These are phyloP conservation scores for Okapia johnstoni DNA, from an alignment of 2,113 vertebrate species.

Conservation along the genomic window DNA sequence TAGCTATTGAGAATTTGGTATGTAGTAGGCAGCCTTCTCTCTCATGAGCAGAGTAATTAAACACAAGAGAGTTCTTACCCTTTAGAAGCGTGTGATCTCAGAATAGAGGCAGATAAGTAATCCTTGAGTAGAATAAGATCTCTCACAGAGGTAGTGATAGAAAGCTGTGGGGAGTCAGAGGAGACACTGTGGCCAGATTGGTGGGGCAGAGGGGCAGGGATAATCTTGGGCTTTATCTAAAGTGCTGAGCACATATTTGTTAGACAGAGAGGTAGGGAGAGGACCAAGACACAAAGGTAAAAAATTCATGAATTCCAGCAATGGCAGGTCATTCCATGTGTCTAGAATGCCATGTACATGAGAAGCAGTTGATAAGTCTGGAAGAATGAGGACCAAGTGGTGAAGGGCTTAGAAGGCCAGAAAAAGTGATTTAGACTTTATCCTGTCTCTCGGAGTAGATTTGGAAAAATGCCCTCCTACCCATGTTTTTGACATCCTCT, in stretches of 20 bases:
- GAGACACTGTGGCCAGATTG: fast-evolving
- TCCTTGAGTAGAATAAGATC: not conserved
- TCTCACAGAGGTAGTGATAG: not conserved
- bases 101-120: not conserved
- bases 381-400: not conserved
- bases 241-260: not conserved
- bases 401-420: not conserved
- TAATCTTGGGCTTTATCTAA: not conserved
- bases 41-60: conserved; percentile 1
- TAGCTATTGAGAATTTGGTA: not conserved
- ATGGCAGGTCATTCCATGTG: not conserved
- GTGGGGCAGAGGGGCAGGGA: not conserved
- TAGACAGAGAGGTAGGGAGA: not conserved
- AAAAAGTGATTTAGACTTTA: not conserved
- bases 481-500: not conserved
- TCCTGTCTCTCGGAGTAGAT: not conserved
- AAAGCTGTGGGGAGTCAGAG: not conserved
- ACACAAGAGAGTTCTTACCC: not conserved
- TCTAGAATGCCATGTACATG: not conserved
- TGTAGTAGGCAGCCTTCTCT: not conserved
- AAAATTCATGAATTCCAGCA: not conserved
- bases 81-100: not conserved
- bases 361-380: not conserved
- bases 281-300: not conserved
- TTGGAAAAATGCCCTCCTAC: not conserved